These are phyloP conservation scores for Dolichotis patagonum DNA, from an alignment of 2,113 vertebrate species.

Conservation along the genomic window DNA sequence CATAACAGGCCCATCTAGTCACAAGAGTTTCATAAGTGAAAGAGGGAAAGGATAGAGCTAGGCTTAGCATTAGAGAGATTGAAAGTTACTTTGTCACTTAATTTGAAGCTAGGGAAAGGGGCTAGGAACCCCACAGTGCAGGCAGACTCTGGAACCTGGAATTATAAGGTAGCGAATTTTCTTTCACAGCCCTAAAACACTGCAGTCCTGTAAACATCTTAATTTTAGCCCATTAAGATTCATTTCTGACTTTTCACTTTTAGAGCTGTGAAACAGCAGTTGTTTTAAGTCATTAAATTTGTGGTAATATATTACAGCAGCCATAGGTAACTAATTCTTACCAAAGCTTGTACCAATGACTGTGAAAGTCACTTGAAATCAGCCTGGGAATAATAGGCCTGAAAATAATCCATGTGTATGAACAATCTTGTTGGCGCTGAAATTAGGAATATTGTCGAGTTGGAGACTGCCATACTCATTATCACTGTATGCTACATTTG, in stretches of 20 bases:
- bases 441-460: not conserved
- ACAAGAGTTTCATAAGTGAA: not conserved
- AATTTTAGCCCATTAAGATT: not conserved
- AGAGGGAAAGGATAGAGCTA: not conserved
- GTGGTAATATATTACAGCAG: not conserved
- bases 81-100: not conserved
- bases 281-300: conserved; percentile 13
- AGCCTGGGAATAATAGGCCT: not conserved
- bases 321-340: not conserved
- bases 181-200: not conserved
- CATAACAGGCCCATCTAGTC: not conserved
- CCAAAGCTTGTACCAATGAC: not conserved
- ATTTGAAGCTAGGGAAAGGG: not conserved
- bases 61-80: not conserved
- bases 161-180: not conserved
- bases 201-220: not conserved
- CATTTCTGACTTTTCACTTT: not conserved
- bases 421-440: not conserved
- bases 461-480: not conserved
- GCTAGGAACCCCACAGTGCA: not conserved
- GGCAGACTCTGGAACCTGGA: not conserved
- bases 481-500: not conserved
- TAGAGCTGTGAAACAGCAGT: not conserved
- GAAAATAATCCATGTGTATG: not conserved
- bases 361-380: not conserved